These are phyloP conservation scores for Apamea anceps DNA, from an alignment of 2,888 invertebrate genomes.

Conservation along the genomic window DNA sequence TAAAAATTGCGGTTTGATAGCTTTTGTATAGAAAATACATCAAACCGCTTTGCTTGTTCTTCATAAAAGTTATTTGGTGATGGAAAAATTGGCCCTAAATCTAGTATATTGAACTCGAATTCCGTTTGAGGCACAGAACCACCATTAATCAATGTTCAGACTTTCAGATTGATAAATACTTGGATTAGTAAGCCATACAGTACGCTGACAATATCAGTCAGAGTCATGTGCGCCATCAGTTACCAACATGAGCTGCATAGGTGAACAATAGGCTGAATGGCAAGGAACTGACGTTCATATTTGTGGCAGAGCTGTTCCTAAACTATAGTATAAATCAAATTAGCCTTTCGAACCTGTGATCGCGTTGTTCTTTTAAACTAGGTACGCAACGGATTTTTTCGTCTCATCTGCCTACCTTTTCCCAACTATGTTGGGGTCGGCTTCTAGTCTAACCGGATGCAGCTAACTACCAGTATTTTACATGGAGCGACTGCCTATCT, in stretches of 20 bases:
- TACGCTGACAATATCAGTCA: conserved; percentile 1
- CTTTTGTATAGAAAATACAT: not conserved
- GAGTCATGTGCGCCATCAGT: not conserved
- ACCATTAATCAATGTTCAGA: not conserved
- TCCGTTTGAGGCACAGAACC: not conserved
- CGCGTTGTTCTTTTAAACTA: not conserved
- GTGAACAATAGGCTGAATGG: not conserved
- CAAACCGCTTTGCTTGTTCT: no score
- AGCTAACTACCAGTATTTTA: no score
- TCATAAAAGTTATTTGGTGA: no score
- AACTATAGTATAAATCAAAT: not conserved
- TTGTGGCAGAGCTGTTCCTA: not conserved
- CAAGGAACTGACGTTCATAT: not conserved
- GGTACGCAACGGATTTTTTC: not conserved
- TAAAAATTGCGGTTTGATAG: not conserved
- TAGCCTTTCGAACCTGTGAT: no score
- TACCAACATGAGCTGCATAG: not conserved
- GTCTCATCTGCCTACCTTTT: no score
- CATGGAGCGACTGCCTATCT: no score
- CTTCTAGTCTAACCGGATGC: no score
- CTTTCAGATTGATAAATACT: not conserved
- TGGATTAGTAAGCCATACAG: not conserved
- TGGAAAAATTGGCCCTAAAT: not conserved
- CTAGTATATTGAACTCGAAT: not conserved
- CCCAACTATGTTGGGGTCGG: no score